phyloP scores from a whole-genome alignment of 1,140 invertebrate genomes.

The Spodoptera litura region DNA sequence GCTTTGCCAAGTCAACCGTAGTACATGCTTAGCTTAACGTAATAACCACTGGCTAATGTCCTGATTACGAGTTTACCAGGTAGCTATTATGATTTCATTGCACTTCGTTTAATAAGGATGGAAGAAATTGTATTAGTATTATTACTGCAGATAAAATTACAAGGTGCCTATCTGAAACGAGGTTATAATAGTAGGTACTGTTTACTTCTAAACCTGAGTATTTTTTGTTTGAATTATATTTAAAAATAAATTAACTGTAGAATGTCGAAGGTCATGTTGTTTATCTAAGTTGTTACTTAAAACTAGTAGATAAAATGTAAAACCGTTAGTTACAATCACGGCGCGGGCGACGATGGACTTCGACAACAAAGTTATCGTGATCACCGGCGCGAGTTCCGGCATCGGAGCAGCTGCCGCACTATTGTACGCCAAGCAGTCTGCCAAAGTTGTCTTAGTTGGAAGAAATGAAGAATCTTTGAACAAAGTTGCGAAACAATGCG shows the following conservation, averaged over 20 bases:
- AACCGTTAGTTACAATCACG: constrained; percentile 47
- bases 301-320: constrained; percentile 29
- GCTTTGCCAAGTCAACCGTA: constrained; percentile 16
- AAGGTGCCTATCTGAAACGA: too few species aligned
- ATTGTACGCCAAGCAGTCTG: constrained; percentile 89
- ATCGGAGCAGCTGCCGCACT: constrained; percentile 92
- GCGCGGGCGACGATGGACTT: constrained; percentile 75
- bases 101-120: background rate
- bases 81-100: constrained; percentile 6
- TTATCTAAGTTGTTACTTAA: constrained; percentile 26
- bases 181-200: background rate
- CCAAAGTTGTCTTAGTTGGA: constrained; percentile 89
- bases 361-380: constrained; percentile 87
- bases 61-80: constrained; percentile 21
- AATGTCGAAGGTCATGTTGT: constrained; percentile 20
- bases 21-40: constrained; percentile 16
- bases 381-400: constrained; percentile 92
- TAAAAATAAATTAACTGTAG: background rate
- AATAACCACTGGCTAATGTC: constrained; percentile 17
- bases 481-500: constrained; percentile 81
- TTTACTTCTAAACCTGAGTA: background rate
- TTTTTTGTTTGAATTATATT: background rate
- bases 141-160: too few species aligned
- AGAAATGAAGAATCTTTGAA: constrained; percentile 89
- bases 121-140: too few species aligned